These are phyloP conservation scores for Daubentonia madagascariensis DNA, from an alignment of 2,113 vertebrate species.

Conservation along the genomic window DNA sequence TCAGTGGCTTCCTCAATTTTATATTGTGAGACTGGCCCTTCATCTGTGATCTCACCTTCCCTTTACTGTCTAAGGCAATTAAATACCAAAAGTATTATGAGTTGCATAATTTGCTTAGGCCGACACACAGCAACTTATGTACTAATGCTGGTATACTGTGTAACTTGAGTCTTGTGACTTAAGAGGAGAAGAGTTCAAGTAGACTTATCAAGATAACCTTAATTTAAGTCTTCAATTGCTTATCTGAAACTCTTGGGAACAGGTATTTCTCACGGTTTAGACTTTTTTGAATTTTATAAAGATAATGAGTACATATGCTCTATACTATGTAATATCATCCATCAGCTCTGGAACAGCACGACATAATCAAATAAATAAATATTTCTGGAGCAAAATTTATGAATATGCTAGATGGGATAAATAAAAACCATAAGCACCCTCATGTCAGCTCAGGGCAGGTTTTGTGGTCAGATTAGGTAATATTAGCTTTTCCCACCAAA, in stretches of 20 bases:
- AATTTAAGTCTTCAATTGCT: neutral
- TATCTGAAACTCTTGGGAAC: neutral
- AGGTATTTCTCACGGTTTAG: neutral
- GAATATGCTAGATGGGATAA: neutral
- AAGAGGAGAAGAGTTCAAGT: neutral
- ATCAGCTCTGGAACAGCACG: neutral
- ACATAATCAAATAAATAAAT: conserved; percentile 9
- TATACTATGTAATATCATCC: neutral
- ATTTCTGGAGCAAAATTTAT: neutral
- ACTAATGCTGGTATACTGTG: neutral
- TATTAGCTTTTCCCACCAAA: neutral
- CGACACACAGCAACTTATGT: neutral
- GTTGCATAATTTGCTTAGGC: neutral
- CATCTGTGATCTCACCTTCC: neutral
- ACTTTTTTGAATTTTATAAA: neutral
- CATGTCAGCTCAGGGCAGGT: neutral
- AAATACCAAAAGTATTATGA: neutral
- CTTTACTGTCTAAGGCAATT: neutral
- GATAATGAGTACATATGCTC: neutral
- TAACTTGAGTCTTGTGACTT: neutral
- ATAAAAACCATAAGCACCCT: neutral
- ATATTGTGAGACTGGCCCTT: neutral
- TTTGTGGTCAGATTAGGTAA: neutral
- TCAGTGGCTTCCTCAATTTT: neutral
- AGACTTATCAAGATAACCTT: neutral